Percentiles rank a stretch among this genome's conserved stretches.
Conservation (phyloP, 1,140 invertebrate genomes). For the Lycorma delicatula region DNA sequence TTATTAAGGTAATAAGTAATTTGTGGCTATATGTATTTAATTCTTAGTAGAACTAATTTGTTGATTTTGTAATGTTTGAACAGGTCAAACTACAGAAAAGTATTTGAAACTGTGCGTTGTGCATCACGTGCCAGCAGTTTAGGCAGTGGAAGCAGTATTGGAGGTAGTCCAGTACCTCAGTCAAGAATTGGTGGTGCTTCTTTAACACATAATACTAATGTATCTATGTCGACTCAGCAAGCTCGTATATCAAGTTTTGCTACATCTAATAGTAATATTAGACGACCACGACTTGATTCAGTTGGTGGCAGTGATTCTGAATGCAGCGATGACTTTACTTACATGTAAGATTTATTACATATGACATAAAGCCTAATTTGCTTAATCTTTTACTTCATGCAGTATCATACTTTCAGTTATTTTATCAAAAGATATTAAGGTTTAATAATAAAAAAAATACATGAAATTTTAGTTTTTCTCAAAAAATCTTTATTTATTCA, state of each 20-base stretch:
- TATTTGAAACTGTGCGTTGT: slow-evolving; percentile 74
- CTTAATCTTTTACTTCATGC: too few species aligned
- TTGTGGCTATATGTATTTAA: too few species aligned
- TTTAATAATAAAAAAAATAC: too few species aligned
- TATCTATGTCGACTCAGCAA: neutral
- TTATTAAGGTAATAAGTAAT: too few species aligned
- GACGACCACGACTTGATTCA: slow-evolving; percentile 41
- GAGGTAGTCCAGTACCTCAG: slow-evolving; percentile 32
- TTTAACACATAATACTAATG: too few species aligned
- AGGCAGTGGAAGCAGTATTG: slow-evolving; percentile 33
- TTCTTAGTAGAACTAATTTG: too few species aligned
- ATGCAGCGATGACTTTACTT: slow-evolving; percentile 50
- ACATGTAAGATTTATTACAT: slow-evolving; percentile 56
- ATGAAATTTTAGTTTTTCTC: too few species aligned
- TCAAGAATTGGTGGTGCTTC: neutral
- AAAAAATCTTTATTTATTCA: too few species aligned
- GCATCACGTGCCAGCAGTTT: slow-evolving; percentile 44
- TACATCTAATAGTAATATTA: neutral
- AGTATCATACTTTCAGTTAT: too few species aligned
- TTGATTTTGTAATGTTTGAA: slow-evolving; percentile 22
- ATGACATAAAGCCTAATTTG: too few species aligned
- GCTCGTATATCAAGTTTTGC: neutral
- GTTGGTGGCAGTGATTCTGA: slow-evolving; percentile 46
- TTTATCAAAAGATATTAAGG: too few species aligned
- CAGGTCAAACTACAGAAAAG: slow-evolving; percentile 66